Evolutionary conservation across 2,113 vertebrate species (phyloP).

Genomic region (Ageneiosus marmoratus): DNA sequence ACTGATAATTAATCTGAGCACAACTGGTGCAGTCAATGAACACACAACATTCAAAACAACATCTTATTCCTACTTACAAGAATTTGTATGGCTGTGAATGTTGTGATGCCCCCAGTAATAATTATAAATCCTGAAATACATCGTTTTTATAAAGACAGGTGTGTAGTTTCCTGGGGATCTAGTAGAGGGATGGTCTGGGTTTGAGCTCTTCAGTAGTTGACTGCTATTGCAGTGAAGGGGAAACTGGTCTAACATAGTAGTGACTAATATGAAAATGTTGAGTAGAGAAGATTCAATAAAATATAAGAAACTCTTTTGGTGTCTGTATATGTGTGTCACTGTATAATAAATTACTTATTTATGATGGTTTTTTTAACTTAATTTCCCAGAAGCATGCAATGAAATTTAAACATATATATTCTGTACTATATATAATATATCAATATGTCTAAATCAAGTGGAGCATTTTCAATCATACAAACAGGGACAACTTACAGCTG

Average conservation of each 20-base stretch:
- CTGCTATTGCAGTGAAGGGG: constrained; percentile 79
- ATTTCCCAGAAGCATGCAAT: neutral
- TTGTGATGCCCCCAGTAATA: neutral
- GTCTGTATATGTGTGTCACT: neutral
- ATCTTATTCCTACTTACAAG: neutral
- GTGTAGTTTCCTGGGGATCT: neutral
- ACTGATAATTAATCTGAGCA: neutral
- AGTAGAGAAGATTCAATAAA: constrained; percentile 77
- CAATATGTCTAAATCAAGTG: neutral
- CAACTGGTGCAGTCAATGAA: neutral
- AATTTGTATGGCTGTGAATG: too few species aligned
- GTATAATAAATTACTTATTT: neutral
- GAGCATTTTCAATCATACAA: neutral
- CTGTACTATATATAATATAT: too few species aligned
- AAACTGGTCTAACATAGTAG: constrained; percentile 81
- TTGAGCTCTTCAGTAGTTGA: constrained; percentile 77
- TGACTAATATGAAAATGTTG: constrained; percentile 82
- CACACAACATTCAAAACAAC: neutral
- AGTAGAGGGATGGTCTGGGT: constrained; percentile 61
- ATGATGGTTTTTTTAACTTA: neutral
- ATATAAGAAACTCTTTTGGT: constrained; percentile 44
- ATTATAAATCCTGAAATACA: neutral
- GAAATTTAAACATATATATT: neutral
- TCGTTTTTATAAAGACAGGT: neutral
- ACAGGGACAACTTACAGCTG: neutral